Evolutionary conservation across 2,797 vertebrate species (phyloP), one percentile per base, ranked within the genome.

Genomic region (Parauchenoglanis punctatus): DNA sequence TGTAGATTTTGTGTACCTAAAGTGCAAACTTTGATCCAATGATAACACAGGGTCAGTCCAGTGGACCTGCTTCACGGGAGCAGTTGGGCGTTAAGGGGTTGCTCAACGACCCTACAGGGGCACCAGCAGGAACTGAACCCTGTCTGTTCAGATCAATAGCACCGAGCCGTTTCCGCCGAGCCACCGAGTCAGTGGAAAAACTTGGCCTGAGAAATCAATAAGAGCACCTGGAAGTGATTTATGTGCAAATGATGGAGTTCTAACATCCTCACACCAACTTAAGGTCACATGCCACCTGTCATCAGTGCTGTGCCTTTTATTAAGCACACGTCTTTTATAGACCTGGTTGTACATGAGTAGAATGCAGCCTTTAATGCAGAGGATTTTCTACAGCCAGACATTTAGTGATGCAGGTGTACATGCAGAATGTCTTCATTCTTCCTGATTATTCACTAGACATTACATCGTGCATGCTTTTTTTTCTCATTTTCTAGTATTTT

Each of bases 201-300:
- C 44, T 61, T 25, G 8, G 65, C 31, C 31, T 68, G 52, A 44
- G 40, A 86, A 86, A 70, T 72, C 65, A 12, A 40, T 63, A 46
- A 13, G 18, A n/a, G 58, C 15, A 7, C 54, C 81, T 56, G 68
- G 77, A 76, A 75, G 61, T 67, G 70, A 12, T 85, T 70, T 83
- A 4, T 5, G 12, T 72, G 40, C 68, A 58, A 49, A 59, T 8
- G 35, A 59, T 40, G 49, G n/a, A 58, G 35, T 0, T 72, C 7
- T 2, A 49, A 82, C 40, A 65, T 49, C 58, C 35, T 61, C 59
- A 15, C 58, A 35, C 20, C 44, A 80, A 40, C 23, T 61, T 52
- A 2, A 65, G 86, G 68, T 84, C 84, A 87, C 28, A 56, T 59
- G 54, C 40, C 88, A 58, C 40, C 67, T 87, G 59, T 86, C 81